Conservation (phyloP, 2,888 invertebrate genomes). For the Hyalella azteca region DNA sequence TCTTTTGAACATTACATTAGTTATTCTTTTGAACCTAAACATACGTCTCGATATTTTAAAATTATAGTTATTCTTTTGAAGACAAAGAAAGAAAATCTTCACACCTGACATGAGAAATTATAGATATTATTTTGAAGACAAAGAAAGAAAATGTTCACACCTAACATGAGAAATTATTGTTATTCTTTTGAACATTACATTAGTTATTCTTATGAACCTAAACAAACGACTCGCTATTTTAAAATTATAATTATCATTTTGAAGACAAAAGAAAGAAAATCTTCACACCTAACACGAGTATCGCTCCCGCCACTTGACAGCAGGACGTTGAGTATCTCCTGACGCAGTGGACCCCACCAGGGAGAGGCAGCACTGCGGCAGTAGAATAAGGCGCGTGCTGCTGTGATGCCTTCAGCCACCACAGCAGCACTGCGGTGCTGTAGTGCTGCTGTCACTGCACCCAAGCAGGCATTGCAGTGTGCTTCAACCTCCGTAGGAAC, state of each 20-base stretch:
- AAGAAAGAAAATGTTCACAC: neutral
- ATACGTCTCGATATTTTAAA: too few species aligned
- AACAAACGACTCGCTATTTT: too few species aligned
- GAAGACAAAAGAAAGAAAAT: neutral
- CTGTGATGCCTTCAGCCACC: neutral
- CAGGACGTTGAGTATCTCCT: neutral
- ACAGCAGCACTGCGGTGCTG: neutral
- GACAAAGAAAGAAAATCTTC: neutral
- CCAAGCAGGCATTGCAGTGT: neutral
- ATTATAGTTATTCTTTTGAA: too few species aligned
- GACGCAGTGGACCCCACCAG: neutral
- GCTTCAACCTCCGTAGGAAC: neutral
- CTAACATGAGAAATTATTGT: too few species aligned
- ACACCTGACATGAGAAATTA: neutral
- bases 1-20: too few species aligned
- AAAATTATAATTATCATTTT: too few species aligned
- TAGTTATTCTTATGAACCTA: too few species aligned
- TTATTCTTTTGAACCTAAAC: too few species aligned
- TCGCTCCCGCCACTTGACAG: neutral
- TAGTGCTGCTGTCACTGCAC: slow-evolving; percentile 2
- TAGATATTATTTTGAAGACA: too few species aligned
- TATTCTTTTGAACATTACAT: too few species aligned
- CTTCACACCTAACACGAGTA: neutral
- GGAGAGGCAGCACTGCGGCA: neutral
- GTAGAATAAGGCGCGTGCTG: neutral